These are phyloP conservation scores for Spodoptera picta DNA, from an alignment of 2,888 invertebrate species.

Conservation along the genomic window DNA sequence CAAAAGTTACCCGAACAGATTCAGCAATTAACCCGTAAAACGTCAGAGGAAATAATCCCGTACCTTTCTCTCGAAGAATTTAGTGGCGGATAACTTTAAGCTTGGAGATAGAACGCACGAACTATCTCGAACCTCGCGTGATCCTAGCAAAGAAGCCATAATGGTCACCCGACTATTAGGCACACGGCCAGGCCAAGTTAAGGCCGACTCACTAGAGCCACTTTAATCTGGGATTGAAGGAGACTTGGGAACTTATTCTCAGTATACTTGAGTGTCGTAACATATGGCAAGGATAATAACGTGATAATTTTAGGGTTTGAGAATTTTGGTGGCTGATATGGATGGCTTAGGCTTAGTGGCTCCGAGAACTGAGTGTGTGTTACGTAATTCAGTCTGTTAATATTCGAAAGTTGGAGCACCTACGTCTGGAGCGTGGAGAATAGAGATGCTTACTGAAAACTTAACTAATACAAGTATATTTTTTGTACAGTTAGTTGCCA, in stretches of 20 bases:
- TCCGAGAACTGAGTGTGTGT: too few species aligned
- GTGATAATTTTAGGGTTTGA: constrained; percentile 47
- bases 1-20: constrained; percentile 18
- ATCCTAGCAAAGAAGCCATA: constrained; percentile 68
- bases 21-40: constrained; percentile 53
- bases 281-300: constrained; percentile 44
- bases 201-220: constrained; percentile 66
- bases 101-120: constrained; percentile 60
- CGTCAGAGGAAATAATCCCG: constrained; percentile 51
- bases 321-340: constrained; percentile 2
- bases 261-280: constrained; percentile 52
- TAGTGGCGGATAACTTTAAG: constrained; percentile 61
- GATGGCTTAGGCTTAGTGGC: neutral
- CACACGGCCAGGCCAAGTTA: constrained; percentile 64
- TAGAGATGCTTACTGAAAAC: too few species aligned
- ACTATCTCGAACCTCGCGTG: constrained; percentile 64
- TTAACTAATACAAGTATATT: too few species aligned
- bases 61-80: constrained; percentile 59
- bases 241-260: constrained; percentile 67
- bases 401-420: too few species aligned
- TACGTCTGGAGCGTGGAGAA: too few species aligned
- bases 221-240: constrained; percentile 72
- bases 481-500: too few species aligned
- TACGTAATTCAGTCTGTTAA: too few species aligned
- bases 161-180: constrained; percentile 73